Base-by-base conservation (phyloP, 2,888 invertebrate species). In the Epinotia brunnichana region DNA sequence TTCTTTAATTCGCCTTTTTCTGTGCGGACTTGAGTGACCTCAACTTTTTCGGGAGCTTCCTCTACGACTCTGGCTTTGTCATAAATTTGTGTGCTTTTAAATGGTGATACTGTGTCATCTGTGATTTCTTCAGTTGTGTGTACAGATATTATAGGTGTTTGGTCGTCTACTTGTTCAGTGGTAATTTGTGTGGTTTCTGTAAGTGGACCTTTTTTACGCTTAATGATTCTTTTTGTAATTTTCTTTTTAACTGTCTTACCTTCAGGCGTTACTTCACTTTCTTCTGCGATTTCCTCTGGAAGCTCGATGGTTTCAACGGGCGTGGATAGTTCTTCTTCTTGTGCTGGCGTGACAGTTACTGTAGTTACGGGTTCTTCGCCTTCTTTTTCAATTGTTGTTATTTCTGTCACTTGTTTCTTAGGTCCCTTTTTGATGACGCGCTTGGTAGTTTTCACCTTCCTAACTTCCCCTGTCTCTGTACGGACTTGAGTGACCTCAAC, bases 71-170 rank as follows among this genome's bases (percentile, higher is more conserved):
- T 82, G 0, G 81, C 76, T 78, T 79, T 70, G 1, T 76, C 88
- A 85, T 53, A 61, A 44, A 15, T 15, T 4, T 35, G 7, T 44
- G 54, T 24, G 15, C 83, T 81, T 84, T 62, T 2, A 88, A 75
- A 76, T 29, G 80, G 76, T 74, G 74, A 75, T 69, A 76, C 35
- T 39, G 67, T 57, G 82, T 80, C 77, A 19, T 80, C 76, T 79
- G 77, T 77, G 74, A 85, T 76, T 76, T 86, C 66, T n/a, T 75
- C 67, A 11, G 73, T 74, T 19, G 51, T 74, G 60, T 74, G 68
- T 76, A 91, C 86, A 2, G 88, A 77, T 69, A 88, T 82, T 79
- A 90, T 79, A 76, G 93, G 83, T 84, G 88, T 78, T 79, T 87
- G 90, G 57, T 90, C 89, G 74, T 91, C 89, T 80, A 92, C 35